phyloP scores from a whole-genome alignment of 2,797 vertebrate species.

The Onychomys arenicola region DNA sequence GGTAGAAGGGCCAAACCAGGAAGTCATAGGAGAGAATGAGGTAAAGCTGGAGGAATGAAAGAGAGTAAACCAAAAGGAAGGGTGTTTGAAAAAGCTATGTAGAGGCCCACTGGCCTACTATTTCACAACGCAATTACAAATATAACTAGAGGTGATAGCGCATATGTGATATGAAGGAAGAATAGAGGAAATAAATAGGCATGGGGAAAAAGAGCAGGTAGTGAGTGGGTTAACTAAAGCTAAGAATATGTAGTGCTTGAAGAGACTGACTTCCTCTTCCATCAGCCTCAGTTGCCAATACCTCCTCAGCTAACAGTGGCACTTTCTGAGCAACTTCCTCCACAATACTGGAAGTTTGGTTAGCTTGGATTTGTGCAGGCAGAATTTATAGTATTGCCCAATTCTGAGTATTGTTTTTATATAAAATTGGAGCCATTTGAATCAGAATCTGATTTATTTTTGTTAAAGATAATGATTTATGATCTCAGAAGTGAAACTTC shows the following conservation, averaged over 20 bases:
- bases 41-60: too few relatives aligned
- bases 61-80: neutral
- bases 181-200: neutral
- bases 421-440: neutral
- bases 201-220: neutral
- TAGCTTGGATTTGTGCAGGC: too few relatives aligned
- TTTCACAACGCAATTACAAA: neutral
- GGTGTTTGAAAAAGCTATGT: neutral
- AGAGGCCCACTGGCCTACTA: too few relatives aligned
- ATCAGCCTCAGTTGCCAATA: neutral
- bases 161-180: neutral
- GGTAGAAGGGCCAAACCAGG: neutral
- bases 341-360: neutral
- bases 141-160: neutral
- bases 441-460: slow-evolving; percentile 25
- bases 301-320: neutral
- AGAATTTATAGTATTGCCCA: neutral
- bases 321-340: neutral
- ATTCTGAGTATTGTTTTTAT: neutral
- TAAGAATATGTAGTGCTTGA: neutral
- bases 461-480: neutral
- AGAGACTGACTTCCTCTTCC: too few relatives aligned
- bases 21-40: neutral
- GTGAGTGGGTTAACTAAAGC: too few relatives aligned
- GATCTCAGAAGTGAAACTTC: neutral